phyloP scores from a whole-genome alignment of 2,113 vertebrate species.

The Elachura formosa region DNA sequence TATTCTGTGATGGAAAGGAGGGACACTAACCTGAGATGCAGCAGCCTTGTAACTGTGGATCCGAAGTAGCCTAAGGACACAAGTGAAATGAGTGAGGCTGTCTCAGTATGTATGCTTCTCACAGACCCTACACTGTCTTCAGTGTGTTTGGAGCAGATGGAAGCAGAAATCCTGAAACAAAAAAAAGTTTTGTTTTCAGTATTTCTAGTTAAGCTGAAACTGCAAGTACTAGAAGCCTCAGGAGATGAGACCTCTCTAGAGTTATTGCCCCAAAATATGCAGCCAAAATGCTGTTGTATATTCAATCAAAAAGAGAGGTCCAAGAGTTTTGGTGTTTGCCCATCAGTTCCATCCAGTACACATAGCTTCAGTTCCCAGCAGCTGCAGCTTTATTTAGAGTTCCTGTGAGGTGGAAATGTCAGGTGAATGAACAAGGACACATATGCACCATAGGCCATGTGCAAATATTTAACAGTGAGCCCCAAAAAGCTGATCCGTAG shows the following conservation, averaged over 20 bases:
- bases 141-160: not conserved
- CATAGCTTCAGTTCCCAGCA: not conserved
- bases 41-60: not conserved
- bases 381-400: not conserved
- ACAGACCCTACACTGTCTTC: not conserved
- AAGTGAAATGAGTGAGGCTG: not conserved
- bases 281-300: not conserved
- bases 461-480: not conserved
- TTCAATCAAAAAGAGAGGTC: not conserved
- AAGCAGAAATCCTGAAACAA: not conserved
- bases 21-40: not conserved
- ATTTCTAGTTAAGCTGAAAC: not conserved
- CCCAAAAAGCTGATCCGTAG: not conserved
- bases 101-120: not conserved
- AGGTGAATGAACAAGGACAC: not conserved
- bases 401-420: not conserved
- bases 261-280: not conserved
- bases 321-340: not conserved
- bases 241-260: not conserved
- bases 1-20: conserved; percentile 34
- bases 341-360: not conserved
- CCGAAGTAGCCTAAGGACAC: not conserved
- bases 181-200: not conserved
- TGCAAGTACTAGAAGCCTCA: not conserved
- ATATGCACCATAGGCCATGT: not conserved